Evolutionary conservation across 1,140 invertebrate genomes (phyloP), one percentile per base, ranked within the genome.

Genomic region (Euborellia annulipes): DNA sequence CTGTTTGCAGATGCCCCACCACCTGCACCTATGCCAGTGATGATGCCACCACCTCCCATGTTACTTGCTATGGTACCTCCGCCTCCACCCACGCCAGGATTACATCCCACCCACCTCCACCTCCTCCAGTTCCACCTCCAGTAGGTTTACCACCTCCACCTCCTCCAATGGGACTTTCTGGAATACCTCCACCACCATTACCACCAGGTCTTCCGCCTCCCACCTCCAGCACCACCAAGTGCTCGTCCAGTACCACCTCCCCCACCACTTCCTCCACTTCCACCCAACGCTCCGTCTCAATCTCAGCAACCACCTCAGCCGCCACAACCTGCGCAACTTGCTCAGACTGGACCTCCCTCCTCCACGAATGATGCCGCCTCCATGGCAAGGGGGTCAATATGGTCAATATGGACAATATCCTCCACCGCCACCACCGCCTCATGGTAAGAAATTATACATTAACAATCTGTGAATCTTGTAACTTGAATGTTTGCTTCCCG

Each of bases 1-100:
- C 62, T 98, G 54, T 98, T 98, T 68, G 94, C 95, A n/a, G 95
- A 98, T 67, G 91, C 91, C 2, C 92, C 87, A 1, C 78, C 79
- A 18, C 72, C 76, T n/a, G 66, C 68, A 13, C 69, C 76, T 49
- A 66, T 77, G 52, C 46, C 46, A 2, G 48, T 56, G 18, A 55
- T 55, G 7, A 59, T 62, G 16, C 61, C 58, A 21, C 62, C 59
- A 36, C 46, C 46, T 19, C 32, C 39, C 13, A 23, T 36, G 3
- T 63, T 67, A 32, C 59, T 62, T 37, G 59, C 61, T 30, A 62
- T 70, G 55, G 67, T 71, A 59, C 70, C 72, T 41, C 54, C 57
- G 7, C 55, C 60, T 2, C 68, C 67, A 16, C 76, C 76, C 0
- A 42, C 56, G 62, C 21, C 58, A 61, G 8, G 58, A 62, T 23